A percentile compares a stretch with the other conserved stretches of the same genome.
These are phyloP conservation scores for Centropus bengalensis DNA, from an alignment of 2,113 vertebrate species.

Conservation along the genomic window DNA sequence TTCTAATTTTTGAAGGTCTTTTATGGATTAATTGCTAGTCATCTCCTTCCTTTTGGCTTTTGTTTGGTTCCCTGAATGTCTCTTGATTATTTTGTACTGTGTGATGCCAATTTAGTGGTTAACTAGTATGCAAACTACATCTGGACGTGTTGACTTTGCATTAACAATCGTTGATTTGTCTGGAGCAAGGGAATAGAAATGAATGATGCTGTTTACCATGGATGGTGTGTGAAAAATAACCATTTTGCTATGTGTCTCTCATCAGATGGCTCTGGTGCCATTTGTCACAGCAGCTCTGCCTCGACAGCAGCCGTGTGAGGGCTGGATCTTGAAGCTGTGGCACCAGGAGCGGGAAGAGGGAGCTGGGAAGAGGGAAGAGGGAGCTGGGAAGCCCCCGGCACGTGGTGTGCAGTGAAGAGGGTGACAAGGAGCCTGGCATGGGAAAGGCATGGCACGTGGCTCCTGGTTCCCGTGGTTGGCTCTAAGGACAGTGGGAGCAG, in stretches of 20 bases:
- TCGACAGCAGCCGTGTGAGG: rapidly evolving
- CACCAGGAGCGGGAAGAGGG: not conserved
- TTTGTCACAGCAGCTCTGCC: not conserved
- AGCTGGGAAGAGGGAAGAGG: not conserved
- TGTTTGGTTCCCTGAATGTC: conserved; percentile 59
- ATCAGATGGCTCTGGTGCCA: not conserved
- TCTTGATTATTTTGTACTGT: conserved; percentile 65
- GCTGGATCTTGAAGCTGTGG: not conserved
- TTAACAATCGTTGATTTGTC: conserved; percentile 70
- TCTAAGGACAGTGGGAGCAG: not conserved
- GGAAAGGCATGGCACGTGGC: not conserved
- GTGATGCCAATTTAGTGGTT: conserved; percentile 68
- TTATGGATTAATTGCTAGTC: conserved; percentile 65
- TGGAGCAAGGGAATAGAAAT: conserved; percentile 55
- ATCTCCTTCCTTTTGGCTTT: conserved; percentile 56
- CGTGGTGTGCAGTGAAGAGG: not conserved
- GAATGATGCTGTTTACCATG: conserved; percentile 50
- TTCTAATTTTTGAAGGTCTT: conserved; percentile 54
- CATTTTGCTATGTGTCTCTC: not conserved
- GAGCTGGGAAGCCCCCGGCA: not conserved
- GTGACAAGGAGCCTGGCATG: rapidly evolving
- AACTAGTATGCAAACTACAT: conserved; percentile 66
- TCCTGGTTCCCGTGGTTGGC: not conserved
- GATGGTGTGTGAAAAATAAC: conserved; percentile 42
- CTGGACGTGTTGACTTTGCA: conserved; percentile 69